A percentile compares a stretch with the other conserved stretches of the same genome.
These are phyloP conservation scores for Cyclophora albipunctata DNA, from an alignment of 2,888 invertebrate species.

Conservation along the genomic window DNA sequence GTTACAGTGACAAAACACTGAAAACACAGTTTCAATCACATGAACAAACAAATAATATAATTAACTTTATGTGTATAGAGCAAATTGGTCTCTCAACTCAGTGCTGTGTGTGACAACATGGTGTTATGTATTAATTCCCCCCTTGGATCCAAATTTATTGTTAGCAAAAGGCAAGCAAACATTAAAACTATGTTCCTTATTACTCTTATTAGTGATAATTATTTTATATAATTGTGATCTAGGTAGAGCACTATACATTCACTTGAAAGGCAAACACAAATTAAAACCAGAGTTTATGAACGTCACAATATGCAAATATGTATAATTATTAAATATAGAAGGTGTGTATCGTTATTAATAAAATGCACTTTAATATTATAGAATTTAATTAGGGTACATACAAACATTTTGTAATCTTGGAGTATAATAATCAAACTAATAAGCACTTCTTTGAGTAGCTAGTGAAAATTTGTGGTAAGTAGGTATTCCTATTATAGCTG, in stretches of 20 bases:
- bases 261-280: not conserved
- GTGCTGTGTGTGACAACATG: too few relatives aligned
- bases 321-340: not conserved
- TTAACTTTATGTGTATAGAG: too few relatives aligned
- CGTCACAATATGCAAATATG: constrained; percentile 1
- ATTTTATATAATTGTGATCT: too few relatives aligned
- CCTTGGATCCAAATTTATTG: too few relatives aligned
- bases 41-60: too few relatives aligned
- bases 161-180: too few relatives aligned
- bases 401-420: constrained; percentile 73
- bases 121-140: too few relatives aligned
- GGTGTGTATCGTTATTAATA: constrained; percentile 27
- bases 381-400: constrained; percentile 75
- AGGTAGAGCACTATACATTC: not conserved
- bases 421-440: constrained; percentile 72
- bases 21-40: too few relatives aligned
- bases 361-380: constrained; percentile 63
- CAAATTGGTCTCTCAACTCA: too few relatives aligned
- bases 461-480: constrained; percentile 59
- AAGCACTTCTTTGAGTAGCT: constrained; percentile 67
- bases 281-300: not conserved
- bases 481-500: constrained; percentile 37
- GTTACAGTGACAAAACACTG: too few relatives aligned
- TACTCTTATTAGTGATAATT: too few relatives aligned
- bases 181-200: too few relatives aligned